phyloP scores from a whole-genome alignment of 1,140 invertebrate genomes.

The Psilanteris sp. region DNA sequence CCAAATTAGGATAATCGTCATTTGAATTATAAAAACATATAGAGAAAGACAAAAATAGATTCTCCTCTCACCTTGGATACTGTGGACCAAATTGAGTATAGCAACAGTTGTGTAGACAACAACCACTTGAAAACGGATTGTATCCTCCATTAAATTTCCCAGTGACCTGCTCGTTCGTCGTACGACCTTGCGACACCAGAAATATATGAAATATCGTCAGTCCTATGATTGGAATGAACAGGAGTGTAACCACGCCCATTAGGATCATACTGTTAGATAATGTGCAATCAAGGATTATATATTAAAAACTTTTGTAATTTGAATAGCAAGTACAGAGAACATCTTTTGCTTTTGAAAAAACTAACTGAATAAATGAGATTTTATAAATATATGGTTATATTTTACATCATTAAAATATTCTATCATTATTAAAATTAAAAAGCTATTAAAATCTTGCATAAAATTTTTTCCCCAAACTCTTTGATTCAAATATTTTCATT shows the following conservation, averaged over 20 bases:
- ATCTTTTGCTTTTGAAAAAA: too few species aligned
- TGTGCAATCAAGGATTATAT: neutral
- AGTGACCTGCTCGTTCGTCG: conserved; percentile 99
- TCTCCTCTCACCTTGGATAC: conserved; percentile 97
- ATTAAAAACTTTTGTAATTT: conserved; percentile 53
- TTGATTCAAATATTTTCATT: too few species aligned
- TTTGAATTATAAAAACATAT: too few species aligned
- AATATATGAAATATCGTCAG: conserved; percentile 98
- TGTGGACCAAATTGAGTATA: conserved; percentile 97
- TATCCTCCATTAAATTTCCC: conserved; percentile 98
- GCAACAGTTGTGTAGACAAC: conserved; percentile 96
- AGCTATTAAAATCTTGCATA: too few species aligned
- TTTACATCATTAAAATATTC: too few species aligned
- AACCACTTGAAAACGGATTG: conserved; percentile 97
- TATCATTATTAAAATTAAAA: too few species aligned
- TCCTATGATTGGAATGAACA: conserved; percentile 98
- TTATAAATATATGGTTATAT: too few species aligned
- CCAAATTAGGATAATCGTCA: too few species aligned
- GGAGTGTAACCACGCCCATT: conserved; percentile 93
- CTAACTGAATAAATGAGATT: too few species aligned
- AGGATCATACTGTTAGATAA: conserved; percentile 92
- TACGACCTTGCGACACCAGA: conserved; percentile 96
- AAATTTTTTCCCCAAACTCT: too few species aligned
- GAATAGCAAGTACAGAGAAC: too few species aligned
- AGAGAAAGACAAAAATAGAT: too few species aligned